Percentiles rank a stretch among this genome's conserved stretches.
Evolutionary conservation across 1,140 invertebrate genomes (phyloP).

Genomic region (Tetranychus urticae): DNA sequence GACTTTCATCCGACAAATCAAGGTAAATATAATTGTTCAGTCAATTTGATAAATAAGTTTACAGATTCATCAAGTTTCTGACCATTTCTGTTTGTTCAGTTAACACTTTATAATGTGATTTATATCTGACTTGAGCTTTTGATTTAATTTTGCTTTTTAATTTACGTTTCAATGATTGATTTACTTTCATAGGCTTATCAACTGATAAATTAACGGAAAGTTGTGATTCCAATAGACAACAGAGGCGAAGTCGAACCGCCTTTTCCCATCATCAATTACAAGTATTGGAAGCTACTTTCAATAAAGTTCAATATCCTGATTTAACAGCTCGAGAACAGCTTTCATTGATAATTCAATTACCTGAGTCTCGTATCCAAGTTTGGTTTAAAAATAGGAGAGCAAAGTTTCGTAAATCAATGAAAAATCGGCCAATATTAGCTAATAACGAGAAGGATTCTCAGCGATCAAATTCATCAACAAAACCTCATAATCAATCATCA

Average conservation of each 20-base stretch:
- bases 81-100: too few relatives aligned
- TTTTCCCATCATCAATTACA: conserved; percentile 16
- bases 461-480: too few relatives aligned
- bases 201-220: not conserved
- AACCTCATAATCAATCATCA: too few relatives aligned
- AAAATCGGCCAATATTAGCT: not conserved
- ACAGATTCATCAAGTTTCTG: too few relatives aligned
- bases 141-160: not conserved
- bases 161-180: not conserved
- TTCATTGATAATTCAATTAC: conserved; percentile 14
- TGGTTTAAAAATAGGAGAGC: conserved; percentile 2
- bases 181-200: not conserved
- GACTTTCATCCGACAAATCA: too few relatives aligned
- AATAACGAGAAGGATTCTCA: not conserved
- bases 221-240: conserved; percentile 7
- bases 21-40: not conserved
- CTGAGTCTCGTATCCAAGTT: conserved; percentile 18
- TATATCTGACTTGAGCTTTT: not conserved
- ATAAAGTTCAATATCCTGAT: conserved; percentile 17
- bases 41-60: too few relatives aligned
- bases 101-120: not conserved
- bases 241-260: conserved; percentile 15
- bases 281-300: conserved; percentile 14
- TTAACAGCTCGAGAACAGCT: conserved; percentile 15
- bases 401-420: not conserved